phyloP scores from a whole-genome alignment of 1,140 invertebrate genomes.

The Drosophila gunungcola region DNA sequence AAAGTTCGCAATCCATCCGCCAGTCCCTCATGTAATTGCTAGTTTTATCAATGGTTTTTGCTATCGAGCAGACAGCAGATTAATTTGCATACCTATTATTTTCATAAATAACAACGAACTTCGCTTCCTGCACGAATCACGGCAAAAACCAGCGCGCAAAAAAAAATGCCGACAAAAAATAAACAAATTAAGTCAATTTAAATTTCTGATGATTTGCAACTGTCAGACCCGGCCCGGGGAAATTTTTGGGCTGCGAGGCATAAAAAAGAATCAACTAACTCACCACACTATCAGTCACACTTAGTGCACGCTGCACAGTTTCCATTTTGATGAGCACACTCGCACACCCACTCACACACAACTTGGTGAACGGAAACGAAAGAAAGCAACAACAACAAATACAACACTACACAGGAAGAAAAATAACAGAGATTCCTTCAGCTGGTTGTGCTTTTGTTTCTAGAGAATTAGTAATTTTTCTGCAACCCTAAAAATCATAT shows the following conservation, averaged over 20 bases:
- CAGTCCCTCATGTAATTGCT: constrained; percentile 57
- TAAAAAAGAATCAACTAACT: constrained; percentile 81
- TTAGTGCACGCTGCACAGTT: constrained; percentile 79
- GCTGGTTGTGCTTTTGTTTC: no score
- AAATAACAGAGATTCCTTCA: constrained; percentile 1
- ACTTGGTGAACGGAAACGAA: constrained; percentile 50
- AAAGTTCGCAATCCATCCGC: constrained; percentile 17
- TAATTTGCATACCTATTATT: constrained; percentile 82
- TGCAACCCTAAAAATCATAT: no score
- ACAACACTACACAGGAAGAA: not conserved
- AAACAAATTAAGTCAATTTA: constrained; percentile 83
- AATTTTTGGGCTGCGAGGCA: constrained; percentile 33
- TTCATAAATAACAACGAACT: constrained; percentile 72
- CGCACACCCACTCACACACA: constrained; percentile 22
- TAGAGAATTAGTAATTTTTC: no score
- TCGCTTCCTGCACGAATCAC: constrained; percentile 62
- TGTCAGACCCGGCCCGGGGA: constrained; percentile 59
- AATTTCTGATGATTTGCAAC: constrained; percentile 83
- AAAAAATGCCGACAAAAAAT: constrained; percentile 50
- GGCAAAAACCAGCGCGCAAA: constrained; percentile 39
- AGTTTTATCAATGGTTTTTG: constrained; percentile 72
- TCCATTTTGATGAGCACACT: constrained; percentile 80
- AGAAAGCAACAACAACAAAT: constrained; percentile 29
- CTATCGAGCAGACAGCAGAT: constrained; percentile 44
- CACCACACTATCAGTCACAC: constrained; percentile 82